Evolutionary conservation across 2,113 vertebrate species (phyloP).

Genomic region (Telmatochromis sp.): DNA sequence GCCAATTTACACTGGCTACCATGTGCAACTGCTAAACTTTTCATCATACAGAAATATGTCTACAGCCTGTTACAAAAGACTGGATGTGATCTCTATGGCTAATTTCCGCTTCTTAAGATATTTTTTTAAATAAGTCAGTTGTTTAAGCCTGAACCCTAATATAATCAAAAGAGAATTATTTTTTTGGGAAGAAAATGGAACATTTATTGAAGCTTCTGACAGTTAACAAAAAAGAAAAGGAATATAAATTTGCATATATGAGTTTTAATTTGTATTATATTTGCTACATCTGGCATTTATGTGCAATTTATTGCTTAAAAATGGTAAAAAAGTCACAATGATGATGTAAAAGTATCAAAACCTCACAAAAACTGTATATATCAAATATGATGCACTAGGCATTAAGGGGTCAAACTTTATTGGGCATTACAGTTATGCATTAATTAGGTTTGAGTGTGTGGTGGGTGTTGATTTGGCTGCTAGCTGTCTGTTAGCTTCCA

Average conservation of each 20-base stretch:
- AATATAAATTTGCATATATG: background rate
- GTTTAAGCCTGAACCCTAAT: background rate
- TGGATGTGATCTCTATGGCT: background rate
- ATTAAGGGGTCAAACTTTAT: background rate
- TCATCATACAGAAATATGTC: background rate
- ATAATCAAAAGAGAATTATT: background rate
- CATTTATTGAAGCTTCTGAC: background rate
- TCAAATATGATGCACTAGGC: background rate
- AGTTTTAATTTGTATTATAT: background rate
- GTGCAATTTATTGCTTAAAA: background rate
- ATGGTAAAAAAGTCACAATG: background rate
- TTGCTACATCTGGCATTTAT: background rate
- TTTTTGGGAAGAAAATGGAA: background rate
- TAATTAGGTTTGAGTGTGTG: background rate
- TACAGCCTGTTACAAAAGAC: background rate
- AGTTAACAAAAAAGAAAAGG: background rate
- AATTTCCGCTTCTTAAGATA: background rate
- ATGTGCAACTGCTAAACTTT: background rate
- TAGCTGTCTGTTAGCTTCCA: background rate
- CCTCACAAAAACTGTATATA: background rate
- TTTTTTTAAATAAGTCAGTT: background rate
- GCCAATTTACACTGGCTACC: background rate
- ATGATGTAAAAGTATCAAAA: background rate
- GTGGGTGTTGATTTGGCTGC: background rate
- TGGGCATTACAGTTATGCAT: background rate